Base-by-base conservation (phyloP, 2,113 vertebrate species). In the Poecilia latipinna region DNA sequence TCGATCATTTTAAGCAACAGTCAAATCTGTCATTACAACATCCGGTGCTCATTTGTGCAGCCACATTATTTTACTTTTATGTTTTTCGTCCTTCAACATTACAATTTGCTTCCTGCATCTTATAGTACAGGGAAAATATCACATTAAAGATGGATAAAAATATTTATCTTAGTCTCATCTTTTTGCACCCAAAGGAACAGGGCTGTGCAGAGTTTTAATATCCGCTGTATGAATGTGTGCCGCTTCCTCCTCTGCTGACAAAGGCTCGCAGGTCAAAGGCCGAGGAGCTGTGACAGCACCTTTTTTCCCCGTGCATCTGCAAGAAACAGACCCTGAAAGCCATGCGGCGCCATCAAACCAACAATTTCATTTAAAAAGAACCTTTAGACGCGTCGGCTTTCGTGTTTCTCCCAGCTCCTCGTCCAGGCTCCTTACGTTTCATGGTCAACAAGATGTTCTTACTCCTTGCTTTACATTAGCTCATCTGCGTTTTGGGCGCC, bases 401-500 rank as follows among this genome's bases (percentile, higher is more conserved):
- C 70, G 65, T 82, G 76, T 88, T 76, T 87, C 70, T 77, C 65
- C 77, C 62, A 70, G 66, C 54, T 86, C 70, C 74, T 80, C 3
- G 28, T 73, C 81, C 75, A 72, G 67, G 80, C 71, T 64, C 72
- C n/a, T 24, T 19, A 8, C 57, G 78, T 82, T 86, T 83, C 61
- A 83, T 44, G 84, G 90, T 82, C 75, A 82, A 81, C 57, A 35
- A 54, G 48, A 75, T 78, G 83, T 42, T 82, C 75, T 75, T 65
- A 64, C 79, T 86, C 42, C 72, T 68, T 86, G 68, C 77, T 91
- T 86, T 88, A 86, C 82, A 82, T 94, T 88, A 90, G 83, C 82
- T 91, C 87, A 90, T 88, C 83, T 88, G 78, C 78, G 72, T 72
- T 93, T 92, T 86, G 80, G 89, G 72, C 70, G 68, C 85, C 81